Evolutionary conservation across 2,888 invertebrate genomes (phyloP).

Genomic region (Meganola albula): DNA sequence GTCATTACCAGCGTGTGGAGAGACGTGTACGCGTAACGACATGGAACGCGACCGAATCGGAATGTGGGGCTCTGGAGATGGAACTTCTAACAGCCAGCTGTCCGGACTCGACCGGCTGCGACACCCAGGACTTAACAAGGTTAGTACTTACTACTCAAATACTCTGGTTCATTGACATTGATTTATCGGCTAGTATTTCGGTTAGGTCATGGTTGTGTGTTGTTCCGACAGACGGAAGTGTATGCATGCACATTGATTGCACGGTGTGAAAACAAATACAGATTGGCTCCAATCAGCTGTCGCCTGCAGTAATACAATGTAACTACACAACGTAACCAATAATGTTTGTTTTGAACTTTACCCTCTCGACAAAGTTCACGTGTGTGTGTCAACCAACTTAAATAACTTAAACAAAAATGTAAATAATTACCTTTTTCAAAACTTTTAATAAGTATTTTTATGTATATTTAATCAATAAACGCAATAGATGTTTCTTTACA

Average conservation of each 20-base stretch:
- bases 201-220: slow-evolving; percentile 53
- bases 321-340: too few species aligned
- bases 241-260: slow-evolving; percentile 21
- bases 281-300: slow-evolving; percentile 8
- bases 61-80: slow-evolving; percentile 79
- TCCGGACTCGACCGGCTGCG: slow-evolving; percentile 82
- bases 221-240: slow-evolving; percentile 37
- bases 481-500: too few species aligned
- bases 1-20: slow-evolving; percentile 46
- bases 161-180: neutral
- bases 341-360: slow-evolving; percentile 49
- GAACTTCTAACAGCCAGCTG: slow-evolving; percentile 68
- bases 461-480: too few species aligned
- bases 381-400: slow-evolving; percentile 45
- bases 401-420: slow-evolving; percentile 11
- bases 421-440: too few species aligned
- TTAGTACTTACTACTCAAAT: slow-evolving; percentile 39
- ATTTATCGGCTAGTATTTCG: slow-evolving; percentile 34
- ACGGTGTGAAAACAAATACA: slow-evolving; percentile 2
- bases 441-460: too few species aligned
- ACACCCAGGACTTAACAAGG: slow-evolving; percentile 84
- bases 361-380: slow-evolving; percentile 44
- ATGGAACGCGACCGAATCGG: slow-evolving; percentile 81
- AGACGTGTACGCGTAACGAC: slow-evolving; percentile 47
- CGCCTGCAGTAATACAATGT: slow-evolving; percentile 30